These are phyloP conservation scores for Mico argentatus DNA, from an alignment of 2,797 vertebrate genomes.

Conservation along the genomic window DNA sequence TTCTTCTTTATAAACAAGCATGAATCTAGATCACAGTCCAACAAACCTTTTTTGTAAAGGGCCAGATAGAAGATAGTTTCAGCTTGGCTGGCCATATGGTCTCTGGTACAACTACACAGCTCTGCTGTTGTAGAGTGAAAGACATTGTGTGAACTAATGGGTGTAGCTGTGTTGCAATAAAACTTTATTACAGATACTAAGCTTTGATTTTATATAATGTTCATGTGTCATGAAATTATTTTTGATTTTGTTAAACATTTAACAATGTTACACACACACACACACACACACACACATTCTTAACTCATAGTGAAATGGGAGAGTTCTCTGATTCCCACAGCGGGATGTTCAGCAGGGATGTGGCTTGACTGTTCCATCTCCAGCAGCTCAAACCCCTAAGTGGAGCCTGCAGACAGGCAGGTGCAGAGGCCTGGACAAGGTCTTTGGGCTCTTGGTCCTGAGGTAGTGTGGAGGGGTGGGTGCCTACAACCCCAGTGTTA, in stretches of 20 bases:
- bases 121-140: not conserved
- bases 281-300: not conserved
- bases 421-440: too few relatives aligned
- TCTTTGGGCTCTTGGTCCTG: too few relatives aligned
- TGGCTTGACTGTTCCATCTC: too few relatives aligned
- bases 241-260: not conserved
- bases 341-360: too few relatives aligned
- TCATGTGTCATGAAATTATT: not conserved
- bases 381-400: too few relatives aligned
- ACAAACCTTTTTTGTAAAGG: not conserved
- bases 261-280: not conserved
- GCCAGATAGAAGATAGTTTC: not conserved
- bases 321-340: too few relatives aligned
- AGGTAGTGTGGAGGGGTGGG: too few relatives aligned
- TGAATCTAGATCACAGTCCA: slow-evolving; percentile 11
- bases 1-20: not conserved
- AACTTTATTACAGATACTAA: not conserved
- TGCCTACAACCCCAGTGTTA: too few relatives aligned
- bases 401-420: too few relatives aligned
- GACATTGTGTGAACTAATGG: not conserved
- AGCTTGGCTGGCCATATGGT: not conserved
- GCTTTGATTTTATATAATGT: not conserved
- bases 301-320: not conserved
- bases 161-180: not conserved
- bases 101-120: not conserved